These are phyloP conservation scores for Helobdella robusta DNA, from an alignment of 2,888 invertebrate species.

Conservation along the genomic window DNA sequence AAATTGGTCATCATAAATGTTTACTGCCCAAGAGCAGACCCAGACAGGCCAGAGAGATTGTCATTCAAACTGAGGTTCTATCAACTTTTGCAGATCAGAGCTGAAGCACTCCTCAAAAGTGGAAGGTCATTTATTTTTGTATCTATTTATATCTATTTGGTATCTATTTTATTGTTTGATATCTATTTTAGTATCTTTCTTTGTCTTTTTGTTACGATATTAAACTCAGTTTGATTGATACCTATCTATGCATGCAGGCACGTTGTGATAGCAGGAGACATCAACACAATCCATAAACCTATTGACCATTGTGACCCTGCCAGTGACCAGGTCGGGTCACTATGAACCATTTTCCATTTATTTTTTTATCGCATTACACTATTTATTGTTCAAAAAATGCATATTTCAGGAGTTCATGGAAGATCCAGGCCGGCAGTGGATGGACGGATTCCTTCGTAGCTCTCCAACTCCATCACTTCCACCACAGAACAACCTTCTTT, in stretches of 20 bases:
- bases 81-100: slow-evolving; percentile 48
- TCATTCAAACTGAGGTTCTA: slow-evolving; percentile 51
- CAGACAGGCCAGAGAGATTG: slow-evolving; percentile 49
- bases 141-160: background rate
- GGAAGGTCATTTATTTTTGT: slow-evolving; percentile 43
- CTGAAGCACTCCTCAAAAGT: slow-evolving; percentile 45
- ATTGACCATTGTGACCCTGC: slow-evolving; percentile 53
- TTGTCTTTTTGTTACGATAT: background rate
- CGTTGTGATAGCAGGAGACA: slow-evolving; percentile 53
- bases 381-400: background rate
- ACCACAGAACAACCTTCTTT: background rate
- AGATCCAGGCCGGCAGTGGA: slow-evolving; percentile 46
- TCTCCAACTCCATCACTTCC: background rate
- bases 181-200: too few relatives aligned
- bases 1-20: slow-evolving; percentile 51
- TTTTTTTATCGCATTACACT: background rate
- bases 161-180: background rate
- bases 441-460: slow-evolving; percentile 43
- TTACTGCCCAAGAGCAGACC: slow-evolving; percentile 53
- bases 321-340: slow-evolving; percentile 37
- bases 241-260: slow-evolving; percentile 39
- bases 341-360: background rate
- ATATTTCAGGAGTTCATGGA: slow-evolving; percentile 40
- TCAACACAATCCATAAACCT: slow-evolving; percentile 51
- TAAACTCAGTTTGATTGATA: background rate